phyloP scores from a whole-genome alignment of 1,140 invertebrate species.

The Papilio polyxenes region DNA sequence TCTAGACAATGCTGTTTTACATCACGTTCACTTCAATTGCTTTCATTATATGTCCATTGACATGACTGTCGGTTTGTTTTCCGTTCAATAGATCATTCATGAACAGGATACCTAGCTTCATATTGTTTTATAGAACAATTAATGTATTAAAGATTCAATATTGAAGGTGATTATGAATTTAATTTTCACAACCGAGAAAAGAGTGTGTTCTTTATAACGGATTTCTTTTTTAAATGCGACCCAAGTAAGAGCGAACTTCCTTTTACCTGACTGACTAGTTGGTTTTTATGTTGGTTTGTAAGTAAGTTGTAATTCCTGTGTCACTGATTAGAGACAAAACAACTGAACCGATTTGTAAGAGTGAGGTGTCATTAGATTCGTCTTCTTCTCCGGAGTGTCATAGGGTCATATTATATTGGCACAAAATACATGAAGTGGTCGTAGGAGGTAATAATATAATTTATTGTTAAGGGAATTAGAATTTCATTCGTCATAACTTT shows the following conservation, averaged over 20 bases:
- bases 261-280: no score
- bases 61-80: not conserved
- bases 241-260: not conserved
- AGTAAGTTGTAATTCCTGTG: no score
- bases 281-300: no score
- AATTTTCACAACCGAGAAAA: not conserved
- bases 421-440: no score
- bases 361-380: no score
- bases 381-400: no score
- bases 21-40: conserved; percentile 10
- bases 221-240: not conserved
- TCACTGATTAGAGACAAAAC: no score
- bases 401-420: no score
- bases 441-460: no score
- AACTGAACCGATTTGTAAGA: no score
- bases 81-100: conserved; percentile 3
- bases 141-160: not conserved
- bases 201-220: not conserved
- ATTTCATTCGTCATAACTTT: no score
- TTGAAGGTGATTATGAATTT: not conserved
- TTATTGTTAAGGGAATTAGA: no score
- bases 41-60: conserved; percentile 1
- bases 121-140: conserved; percentile 9
- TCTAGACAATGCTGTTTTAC: not conserved
- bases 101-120: not conserved